Conservation (phyloP, 2,888 invertebrate genomes). For the Drosophila emarginata region DNA sequence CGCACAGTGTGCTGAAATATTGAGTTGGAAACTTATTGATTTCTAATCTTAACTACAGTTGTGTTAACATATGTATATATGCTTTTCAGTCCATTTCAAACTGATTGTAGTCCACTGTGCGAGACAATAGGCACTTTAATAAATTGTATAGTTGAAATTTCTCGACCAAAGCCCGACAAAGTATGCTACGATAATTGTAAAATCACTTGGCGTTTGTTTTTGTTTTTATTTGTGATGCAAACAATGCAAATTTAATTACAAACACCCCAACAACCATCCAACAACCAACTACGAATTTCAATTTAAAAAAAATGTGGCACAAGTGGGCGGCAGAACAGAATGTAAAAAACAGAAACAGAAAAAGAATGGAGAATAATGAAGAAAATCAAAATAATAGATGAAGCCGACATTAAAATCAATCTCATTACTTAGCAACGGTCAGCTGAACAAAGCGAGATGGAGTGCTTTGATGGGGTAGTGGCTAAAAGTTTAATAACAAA, state of each 20-base stretch:
- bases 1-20: not conserved
- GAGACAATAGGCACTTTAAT: slow-evolving; percentile 1
- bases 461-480: slow-evolving; percentile 24
- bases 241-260: slow-evolving; percentile 28
- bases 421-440: slow-evolving; percentile 73
- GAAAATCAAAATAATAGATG: slow-evolving; percentile 43
- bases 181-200: slow-evolving; percentile 13
- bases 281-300: slow-evolving; percentile 41
- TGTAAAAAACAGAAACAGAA: slow-evolving; percentile 5
- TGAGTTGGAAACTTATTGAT: too few relatives aligned
- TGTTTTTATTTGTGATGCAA: not conserved
- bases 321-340: slow-evolving; percentile 42
- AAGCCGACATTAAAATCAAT: slow-evolving; percentile 66
- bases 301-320: slow-evolving; percentile 57
- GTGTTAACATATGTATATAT: not conserved
- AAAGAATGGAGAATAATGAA: not conserved
- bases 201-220: not conserved
- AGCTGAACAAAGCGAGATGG: slow-evolving; percentile 51
- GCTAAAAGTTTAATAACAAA: slow-evolving; percentile 70
- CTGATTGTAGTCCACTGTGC: not conserved
- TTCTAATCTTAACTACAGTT: not conserved
- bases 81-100: not conserved
- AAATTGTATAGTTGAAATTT: slow-evolving; percentile 12
- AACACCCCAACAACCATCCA: slow-evolving; percentile 3
- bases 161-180: slow-evolving; percentile 11